A percentile compares a stretch with the other conserved stretches of the same genome.
These are phyloP conservation scores for Lasioglossum oenotherae DNA, from an alignment of 2,888 invertebrate species.

Conservation along the genomic window DNA sequence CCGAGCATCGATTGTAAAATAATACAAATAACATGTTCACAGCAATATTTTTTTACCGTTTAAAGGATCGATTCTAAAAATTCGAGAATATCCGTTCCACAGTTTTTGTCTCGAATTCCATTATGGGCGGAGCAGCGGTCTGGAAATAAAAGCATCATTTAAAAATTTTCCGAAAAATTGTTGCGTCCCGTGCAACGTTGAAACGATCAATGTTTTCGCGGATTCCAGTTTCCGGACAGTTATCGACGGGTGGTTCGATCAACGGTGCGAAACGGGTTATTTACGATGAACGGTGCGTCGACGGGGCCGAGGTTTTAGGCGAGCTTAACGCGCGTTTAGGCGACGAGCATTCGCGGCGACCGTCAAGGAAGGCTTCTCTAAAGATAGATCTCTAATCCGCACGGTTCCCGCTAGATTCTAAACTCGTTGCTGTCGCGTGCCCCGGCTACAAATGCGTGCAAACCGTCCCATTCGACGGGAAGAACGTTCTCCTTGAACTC, in stretches of 20 bases:
- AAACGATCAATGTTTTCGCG: background rate
- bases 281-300: constrained; percentile 25
- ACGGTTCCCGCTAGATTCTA: constrained; percentile 66
- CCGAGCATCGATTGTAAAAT: too few species aligned
- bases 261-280: constrained; percentile 12
- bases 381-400: constrained; percentile 75
- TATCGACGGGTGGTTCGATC: constrained; percentile 11
- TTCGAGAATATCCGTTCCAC: too few species aligned
- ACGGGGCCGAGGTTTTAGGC: constrained; percentile 17
- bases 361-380: constrained; percentile 75
- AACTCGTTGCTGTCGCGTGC: constrained; percentile 64
- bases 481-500: constrained; percentile 38
- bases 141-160: background rate
- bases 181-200: background rate
- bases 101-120: too few species aligned
- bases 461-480: constrained; percentile 19
- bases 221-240: background rate
- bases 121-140: background rate
- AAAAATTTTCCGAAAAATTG: background rate
- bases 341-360: constrained; percentile 56
- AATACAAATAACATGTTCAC: too few species aligned
- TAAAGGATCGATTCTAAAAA: too few species aligned
- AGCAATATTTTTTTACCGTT: too few species aligned
- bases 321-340: constrained; percentile 43
- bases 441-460: constrained; percentile 44